These are phyloP conservation scores for Tetraneura akinire DNA, from an alignment of 1,140 invertebrate genomes.

Conservation along the genomic window DNA sequence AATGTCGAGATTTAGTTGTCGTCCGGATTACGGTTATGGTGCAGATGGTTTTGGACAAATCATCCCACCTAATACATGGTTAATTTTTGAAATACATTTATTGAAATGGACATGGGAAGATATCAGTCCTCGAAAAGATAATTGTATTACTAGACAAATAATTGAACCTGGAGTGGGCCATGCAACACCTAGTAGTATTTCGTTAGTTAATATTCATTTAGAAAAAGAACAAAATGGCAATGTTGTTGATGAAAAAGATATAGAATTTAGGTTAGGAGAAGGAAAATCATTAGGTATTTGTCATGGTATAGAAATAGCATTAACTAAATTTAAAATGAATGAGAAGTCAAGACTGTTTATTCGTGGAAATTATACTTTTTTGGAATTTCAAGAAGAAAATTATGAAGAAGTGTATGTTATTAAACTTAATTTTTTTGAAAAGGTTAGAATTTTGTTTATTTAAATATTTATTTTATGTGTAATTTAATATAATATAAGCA, in stretches of 20 bases:
- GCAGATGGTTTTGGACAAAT: conserved; percentile 77
- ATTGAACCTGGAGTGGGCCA: conserved; percentile 71
- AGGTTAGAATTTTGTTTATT: conserved; percentile 18
- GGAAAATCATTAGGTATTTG: conserved; percentile 67
- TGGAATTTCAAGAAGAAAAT: neutral
- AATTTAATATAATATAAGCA: no score
- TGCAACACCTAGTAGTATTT: conserved; percentile 75
- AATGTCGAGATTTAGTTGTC: conserved; percentile 79
- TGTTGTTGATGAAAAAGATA: conserved; percentile 75
- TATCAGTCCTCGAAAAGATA: conserved; percentile 79
- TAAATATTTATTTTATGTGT: neutral
- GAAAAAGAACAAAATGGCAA: conserved; percentile 70
- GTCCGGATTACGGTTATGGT: conserved; percentile 91
- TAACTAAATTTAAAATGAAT: conserved; percentile 79
- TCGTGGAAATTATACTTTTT: conserved; percentile 19
- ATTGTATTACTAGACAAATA: conserved; percentile 75
- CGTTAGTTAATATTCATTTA: conserved; percentile 77
- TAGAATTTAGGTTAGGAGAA: conserved; percentile 86
- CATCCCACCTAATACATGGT: conserved; percentile 87
- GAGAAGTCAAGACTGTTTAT: conserved; percentile 74
- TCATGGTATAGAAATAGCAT: conserved; percentile 80
- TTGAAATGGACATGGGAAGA: conserved; percentile 85
- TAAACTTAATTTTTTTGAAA: conserved; percentile 44
- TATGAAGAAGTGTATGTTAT: conserved; percentile 34
- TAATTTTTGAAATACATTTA: conserved; percentile 92